Percentiles rank a stretch among this genome's conserved stretches.
These are phyloP conservation scores for Diarsia brunnea DNA, from an alignment of 2,888 invertebrate genomes.

Conservation along the genomic window DNA sequence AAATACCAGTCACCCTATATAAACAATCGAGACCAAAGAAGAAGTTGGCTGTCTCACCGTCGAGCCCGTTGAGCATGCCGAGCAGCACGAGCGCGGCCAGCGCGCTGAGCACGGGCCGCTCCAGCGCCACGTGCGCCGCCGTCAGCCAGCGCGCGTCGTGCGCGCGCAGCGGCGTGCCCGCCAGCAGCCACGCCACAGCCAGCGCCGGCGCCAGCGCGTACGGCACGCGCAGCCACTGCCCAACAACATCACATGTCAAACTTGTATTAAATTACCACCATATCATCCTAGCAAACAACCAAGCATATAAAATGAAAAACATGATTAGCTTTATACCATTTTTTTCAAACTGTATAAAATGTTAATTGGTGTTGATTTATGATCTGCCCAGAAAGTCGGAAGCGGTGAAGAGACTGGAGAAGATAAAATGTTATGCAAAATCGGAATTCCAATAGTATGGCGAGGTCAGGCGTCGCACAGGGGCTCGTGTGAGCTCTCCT, in stretches of 20 bases:
- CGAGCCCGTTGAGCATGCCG: conserved; percentile 61
- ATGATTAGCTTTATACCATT: background rate
- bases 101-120: conserved; percentile 73
- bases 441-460: background rate
- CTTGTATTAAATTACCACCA: background rate
- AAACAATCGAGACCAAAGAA: background rate
- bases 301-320: background rate
- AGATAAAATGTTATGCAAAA: background rate
- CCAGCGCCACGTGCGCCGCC: conserved; percentile 75
- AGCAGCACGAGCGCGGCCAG: conserved; percentile 44
- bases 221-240: conserved; percentile 65
- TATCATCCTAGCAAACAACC: background rate
- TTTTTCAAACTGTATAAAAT: background rate
- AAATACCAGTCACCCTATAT: too few relatives aligned
- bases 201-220: conserved; percentile 63
- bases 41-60: conserved; percentile 55
- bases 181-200: conserved; percentile 68
- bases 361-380: background rate
- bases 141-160: conserved; percentile 55
- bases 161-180: conserved; percentile 70
- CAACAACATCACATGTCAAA: background rate
- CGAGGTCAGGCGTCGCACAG: background rate
- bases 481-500: background rate
- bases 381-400: background rate
- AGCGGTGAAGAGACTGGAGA: background rate